Conservation (phyloP, 2,113 vertebrate genomes). For the Puma concolor region DNA sequence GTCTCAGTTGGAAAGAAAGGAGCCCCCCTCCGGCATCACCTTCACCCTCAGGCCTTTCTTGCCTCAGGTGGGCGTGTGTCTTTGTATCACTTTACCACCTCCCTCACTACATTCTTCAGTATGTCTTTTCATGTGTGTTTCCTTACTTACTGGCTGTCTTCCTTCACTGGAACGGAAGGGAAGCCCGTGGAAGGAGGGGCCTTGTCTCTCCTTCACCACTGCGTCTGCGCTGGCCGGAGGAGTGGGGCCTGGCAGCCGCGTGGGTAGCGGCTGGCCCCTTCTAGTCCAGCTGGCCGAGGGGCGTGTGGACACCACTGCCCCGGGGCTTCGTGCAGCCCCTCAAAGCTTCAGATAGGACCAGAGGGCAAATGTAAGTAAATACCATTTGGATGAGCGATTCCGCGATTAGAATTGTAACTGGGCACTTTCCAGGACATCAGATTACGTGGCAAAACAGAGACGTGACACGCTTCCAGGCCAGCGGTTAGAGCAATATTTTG, state of each 20-base stretch:
- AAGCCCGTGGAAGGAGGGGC: neutral
- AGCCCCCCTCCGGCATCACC: neutral
- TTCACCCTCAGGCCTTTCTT: neutral
- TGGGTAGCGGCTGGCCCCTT: neutral
- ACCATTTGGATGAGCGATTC: neutral
- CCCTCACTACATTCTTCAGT: fast-evolving
- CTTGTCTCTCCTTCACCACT: neutral
- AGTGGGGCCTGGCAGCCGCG: neutral
- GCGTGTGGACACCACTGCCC: neutral
- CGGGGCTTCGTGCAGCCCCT: neutral
- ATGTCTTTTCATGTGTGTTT: neutral
- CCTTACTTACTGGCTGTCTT: neutral
- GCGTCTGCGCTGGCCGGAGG: neutral
- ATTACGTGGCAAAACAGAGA: neutral
- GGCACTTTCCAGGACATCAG: neutral
- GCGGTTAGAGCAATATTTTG: neutral
- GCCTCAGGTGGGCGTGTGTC: fast-evolving
- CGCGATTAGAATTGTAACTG: neutral
- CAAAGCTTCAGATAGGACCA: neutral
- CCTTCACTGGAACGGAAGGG: neutral
- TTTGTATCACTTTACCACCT: neutral
- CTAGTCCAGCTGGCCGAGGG: neutral
- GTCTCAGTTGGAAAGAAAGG: neutral
- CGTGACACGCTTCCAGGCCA: neutral
- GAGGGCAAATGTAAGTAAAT: neutral